These are phyloP conservation scores for Habroteleia sp. DNA, from an alignment of 2,888 invertebrate species.

Conservation along the genomic window DNA sequence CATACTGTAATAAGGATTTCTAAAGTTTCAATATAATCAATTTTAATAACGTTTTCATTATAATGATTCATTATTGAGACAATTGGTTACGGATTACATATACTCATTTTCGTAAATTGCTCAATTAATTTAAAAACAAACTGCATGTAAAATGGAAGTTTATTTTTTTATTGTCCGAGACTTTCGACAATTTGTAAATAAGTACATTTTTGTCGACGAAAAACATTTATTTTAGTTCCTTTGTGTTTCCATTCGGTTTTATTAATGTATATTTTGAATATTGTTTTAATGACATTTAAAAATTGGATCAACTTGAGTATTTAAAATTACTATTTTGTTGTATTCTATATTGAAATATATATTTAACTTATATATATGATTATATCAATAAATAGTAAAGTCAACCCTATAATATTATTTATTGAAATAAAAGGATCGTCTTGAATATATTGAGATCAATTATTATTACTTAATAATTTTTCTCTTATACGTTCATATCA, in stretches of 20 bases:
- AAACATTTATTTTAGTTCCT: constrained; percentile 31
- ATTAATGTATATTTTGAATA: too few species aligned
- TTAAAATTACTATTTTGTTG: too few species aligned
- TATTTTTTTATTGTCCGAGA: constrained; percentile 24
- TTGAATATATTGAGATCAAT: too few species aligned
- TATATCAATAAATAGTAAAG: too few species aligned
- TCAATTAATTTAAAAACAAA: constrained; percentile 47
- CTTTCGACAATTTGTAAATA: constrained; percentile 22
- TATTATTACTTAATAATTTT: too few species aligned
- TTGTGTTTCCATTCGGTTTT: constrained; percentile 3
- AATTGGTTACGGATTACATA: constrained; percentile 36
- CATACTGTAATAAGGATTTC: constrained; percentile 8
- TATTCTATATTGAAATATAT: too few species aligned
- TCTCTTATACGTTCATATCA: too few species aligned
- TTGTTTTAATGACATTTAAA: too few species aligned
- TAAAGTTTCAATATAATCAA: constrained; percentile 26
- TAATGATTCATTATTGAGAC: constrained; percentile 52
- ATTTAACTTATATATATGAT: too few species aligned
- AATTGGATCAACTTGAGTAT: too few species aligned
- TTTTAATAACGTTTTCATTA: constrained; percentile 45
- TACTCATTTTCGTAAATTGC: constrained; percentile 39
- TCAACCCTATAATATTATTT: too few species aligned
- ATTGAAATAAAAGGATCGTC: too few species aligned
- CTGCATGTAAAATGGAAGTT: not conserved
- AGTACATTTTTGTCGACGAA: constrained; percentile 19